These are phyloP conservation scores for Alosa sapidissima DNA, from an alignment of 2,797 vertebrate species.

Conservation along the genomic window DNA sequence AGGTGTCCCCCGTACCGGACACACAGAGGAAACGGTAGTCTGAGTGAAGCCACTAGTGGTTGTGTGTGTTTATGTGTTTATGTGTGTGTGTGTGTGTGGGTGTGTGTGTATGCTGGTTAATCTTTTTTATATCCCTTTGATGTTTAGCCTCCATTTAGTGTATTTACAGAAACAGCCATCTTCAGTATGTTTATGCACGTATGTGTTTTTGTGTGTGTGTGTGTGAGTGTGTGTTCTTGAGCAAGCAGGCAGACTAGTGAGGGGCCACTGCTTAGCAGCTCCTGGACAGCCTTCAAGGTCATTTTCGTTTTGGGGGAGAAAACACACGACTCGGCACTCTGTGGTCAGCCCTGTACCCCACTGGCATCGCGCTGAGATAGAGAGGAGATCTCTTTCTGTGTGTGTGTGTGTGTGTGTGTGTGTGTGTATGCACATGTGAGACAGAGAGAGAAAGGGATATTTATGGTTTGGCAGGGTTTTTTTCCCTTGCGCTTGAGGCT, in stretches of 20 bases:
- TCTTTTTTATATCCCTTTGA: neutral
- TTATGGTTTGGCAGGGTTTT: neutral
- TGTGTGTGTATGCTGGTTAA: neutral
- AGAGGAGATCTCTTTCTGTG: neutral
- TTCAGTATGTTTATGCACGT: neutral
- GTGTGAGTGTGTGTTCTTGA: neutral
- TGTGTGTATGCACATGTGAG: neutral
- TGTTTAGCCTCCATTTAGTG: neutral
- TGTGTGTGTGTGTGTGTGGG: neutral
- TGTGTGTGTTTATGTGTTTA: neutral
- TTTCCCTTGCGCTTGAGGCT: neutral
- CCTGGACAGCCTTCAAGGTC: neutral
- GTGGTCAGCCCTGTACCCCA: neutral
- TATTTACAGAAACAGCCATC: neutral
- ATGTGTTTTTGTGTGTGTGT: neutral
- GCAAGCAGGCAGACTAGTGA: neutral
- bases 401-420: neutral
- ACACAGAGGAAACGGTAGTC: conserved; percentile 8
- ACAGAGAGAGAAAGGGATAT: conserved; percentile 25
- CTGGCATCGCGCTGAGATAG: neutral
- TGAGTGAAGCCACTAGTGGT: neutral
- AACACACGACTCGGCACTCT: neutral
- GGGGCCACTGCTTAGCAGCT: neutral
- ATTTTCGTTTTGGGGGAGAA: neutral
- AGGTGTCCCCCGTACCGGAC: neutral